These are phyloP conservation scores for Sialia sialis DNA, from an alignment of 2,113 vertebrate genomes.

Conservation along the genomic window DNA sequence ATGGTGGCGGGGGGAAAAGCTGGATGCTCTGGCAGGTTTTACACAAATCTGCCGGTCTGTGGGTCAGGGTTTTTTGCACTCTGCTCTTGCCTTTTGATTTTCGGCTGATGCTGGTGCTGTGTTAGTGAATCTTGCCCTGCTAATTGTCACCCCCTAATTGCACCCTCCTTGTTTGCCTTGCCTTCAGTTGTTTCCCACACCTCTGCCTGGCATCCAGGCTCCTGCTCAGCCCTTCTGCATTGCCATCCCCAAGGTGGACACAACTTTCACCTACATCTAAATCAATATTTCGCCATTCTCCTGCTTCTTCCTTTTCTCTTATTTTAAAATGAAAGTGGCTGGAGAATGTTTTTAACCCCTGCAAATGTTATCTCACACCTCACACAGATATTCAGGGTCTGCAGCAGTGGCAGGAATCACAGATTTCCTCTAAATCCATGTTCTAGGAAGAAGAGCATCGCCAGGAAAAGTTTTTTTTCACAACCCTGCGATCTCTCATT, in stretches of 20 bases:
- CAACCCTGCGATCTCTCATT: conserved; percentile 54
- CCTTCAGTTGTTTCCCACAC: neutral
- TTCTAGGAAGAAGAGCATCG: neutral
- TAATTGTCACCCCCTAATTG: neutral
- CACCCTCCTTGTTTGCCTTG: neutral
- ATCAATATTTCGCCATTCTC: neutral
- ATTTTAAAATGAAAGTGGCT: neutral
- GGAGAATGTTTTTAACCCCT: neutral
- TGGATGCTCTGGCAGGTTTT: neutral
- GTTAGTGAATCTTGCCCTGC: neutral
- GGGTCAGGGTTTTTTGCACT: neutral
- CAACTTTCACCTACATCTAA: neutral
- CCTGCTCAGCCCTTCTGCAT: neutral
- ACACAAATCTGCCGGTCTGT: neutral
- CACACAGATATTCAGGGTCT: neutral
- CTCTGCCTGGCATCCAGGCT: neutral
- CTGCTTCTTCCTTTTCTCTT: neutral
- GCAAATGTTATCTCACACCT: fast-evolving
- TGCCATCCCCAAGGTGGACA: neutral
- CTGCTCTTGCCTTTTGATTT: neutral
- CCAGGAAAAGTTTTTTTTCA: conserved; percentile 60
- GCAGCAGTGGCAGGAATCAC: neutral
- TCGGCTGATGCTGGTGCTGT: neutral
- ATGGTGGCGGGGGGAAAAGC: neutral
- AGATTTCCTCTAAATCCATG: neutral